Evolutionary conservation across 2,888 invertebrate species (phyloP).

Genomic region (Stenchaetothrips biformis): DNA sequence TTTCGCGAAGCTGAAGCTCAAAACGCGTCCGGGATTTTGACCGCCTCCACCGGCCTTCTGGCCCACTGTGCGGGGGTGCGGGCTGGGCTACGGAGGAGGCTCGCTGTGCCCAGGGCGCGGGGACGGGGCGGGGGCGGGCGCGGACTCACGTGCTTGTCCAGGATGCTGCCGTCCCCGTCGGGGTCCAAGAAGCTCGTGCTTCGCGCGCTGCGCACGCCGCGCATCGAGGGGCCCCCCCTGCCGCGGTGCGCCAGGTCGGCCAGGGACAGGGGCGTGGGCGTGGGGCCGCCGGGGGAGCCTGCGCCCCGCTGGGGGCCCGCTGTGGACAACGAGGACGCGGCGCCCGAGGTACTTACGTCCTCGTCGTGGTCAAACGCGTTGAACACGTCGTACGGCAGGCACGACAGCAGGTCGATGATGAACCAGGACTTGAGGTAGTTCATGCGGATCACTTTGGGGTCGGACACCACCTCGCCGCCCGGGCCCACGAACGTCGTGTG

Average conservation of each 20-base stretch:
- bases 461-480: slow-evolving; percentile 93
- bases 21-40: no score
- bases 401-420: slow-evolving; percentile 96
- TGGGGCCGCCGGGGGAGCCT: no score
- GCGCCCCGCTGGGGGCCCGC: slow-evolving; percentile 2
- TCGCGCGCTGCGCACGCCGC: slow-evolving; percentile 24
- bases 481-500: slow-evolving; percentile 99
- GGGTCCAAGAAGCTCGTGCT: slow-evolving; percentile 30
- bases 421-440: slow-evolving; percentile 99
- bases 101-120: not conserved
- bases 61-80: not conserved
- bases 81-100: not conserved
- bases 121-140: not conserved
- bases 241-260: no score
- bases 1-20: no score
- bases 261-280: no score
- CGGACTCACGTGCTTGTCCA: slow-evolving; percentile 40
- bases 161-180: slow-evolving; percentile 36
- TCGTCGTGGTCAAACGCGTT: slow-evolving; percentile 99
- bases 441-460: slow-evolving; percentile 96
- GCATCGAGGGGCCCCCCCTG: no score
- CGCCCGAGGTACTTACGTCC: slow-evolving; percentile 68
- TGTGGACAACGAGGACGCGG: not conserved
- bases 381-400: slow-evolving; percentile 99
- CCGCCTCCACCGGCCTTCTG: no score